Evolutionary conservation across 2,113 vertebrate species (phyloP).

Genomic region (Cygnus atratus): DNA sequence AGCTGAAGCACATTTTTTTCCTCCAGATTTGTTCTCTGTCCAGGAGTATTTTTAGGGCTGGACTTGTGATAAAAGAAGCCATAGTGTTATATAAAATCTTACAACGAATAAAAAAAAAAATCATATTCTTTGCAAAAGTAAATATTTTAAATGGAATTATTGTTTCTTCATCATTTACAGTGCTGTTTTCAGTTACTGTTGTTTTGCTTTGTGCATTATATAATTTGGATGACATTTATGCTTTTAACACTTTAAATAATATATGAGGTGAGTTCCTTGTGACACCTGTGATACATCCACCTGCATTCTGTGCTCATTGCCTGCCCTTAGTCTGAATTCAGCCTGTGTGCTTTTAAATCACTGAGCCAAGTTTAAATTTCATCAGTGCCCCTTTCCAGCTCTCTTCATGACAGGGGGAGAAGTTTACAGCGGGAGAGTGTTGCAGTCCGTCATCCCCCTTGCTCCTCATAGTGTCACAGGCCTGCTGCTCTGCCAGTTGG

Average conservation of each 20-base stretch:
- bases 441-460: neutral
- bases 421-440: neutral
- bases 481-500: neutral
- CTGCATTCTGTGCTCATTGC: neutral
- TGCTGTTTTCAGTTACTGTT: neutral
- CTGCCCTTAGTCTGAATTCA: neutral
- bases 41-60: neutral
- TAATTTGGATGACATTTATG: too few species aligned
- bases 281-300: neutral
- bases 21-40: neutral
- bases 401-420: neutral
- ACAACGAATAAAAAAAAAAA: neutral
- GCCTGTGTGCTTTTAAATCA: neutral
- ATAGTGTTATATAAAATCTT: neutral
- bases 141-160: neutral
- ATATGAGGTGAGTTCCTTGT: neutral
- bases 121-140: neutral
- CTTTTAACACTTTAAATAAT: too few species aligned
- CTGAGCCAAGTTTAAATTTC: neutral
- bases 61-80: neutral
- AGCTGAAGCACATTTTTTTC: neutral
- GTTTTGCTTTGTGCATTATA: neutral
- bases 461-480: fast-evolving
- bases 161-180: neutral
- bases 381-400: neutral